phyloP scores from a whole-genome alignment of 2,113 vertebrate genomes.

The Lepus americanus region DNA sequence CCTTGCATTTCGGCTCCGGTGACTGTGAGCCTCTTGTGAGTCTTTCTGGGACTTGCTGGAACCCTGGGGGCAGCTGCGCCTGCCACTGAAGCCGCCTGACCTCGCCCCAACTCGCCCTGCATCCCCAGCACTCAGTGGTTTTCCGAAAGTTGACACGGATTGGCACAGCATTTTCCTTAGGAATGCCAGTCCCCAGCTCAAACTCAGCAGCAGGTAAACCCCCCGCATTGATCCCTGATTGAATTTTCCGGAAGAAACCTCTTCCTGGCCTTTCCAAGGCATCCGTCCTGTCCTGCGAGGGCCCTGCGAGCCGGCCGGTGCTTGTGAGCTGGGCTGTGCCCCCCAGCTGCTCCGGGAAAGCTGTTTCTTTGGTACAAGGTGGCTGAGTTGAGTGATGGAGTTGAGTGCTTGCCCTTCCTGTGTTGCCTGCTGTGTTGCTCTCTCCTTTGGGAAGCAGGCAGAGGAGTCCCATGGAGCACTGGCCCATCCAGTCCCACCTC shows the following conservation, averaged over 20 bases:
- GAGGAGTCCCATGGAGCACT: not conserved
- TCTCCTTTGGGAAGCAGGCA: no score
- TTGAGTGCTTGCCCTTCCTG: no score
- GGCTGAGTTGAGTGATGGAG: not conserved
- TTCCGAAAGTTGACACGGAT: not conserved
- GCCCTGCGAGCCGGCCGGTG: rapidly evolving
- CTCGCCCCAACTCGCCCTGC: not conserved
- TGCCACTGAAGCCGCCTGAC: not conserved
- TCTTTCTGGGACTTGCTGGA: slow-evolving; percentile 10
- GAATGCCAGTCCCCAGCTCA: not conserved
- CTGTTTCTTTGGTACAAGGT: rapidly evolving
- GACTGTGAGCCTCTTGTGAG: not conserved
- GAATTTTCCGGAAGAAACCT: not conserved
- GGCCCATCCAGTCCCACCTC: rapidly evolving
- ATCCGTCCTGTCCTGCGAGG: rapidly evolving
- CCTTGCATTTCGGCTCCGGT: not conserved
- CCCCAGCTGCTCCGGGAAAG: rapidly evolving
- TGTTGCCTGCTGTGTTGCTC: not conserved
- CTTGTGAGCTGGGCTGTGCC: rapidly evolving
- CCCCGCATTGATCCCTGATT: not conserved
- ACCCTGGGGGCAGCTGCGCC: not conserved
- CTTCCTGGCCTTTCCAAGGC: not conserved
- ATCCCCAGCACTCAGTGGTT: not conserved
- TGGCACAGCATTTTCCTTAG: not conserved
- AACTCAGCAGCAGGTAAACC: not conserved